phyloP scores from a whole-genome alignment of 2,888 invertebrate genomes.

The Prosopocoilus inquinatus region DNA sequence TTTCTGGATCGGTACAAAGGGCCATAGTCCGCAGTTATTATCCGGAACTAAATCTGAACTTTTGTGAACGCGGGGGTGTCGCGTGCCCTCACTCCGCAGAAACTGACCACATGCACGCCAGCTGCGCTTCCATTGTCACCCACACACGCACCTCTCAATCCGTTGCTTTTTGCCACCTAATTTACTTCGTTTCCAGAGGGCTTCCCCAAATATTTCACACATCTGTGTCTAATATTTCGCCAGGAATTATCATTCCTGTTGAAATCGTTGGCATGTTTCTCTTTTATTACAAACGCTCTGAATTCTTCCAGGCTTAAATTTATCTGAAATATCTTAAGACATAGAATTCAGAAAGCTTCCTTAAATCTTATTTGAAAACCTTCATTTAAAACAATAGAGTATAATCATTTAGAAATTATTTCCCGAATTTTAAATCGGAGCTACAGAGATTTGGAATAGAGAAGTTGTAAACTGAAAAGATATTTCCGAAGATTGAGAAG shows the following conservation, averaged over 20 bases:
- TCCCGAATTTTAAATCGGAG: no score
- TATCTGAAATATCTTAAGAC: no score
- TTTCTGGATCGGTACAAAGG: constrained; percentile 4
- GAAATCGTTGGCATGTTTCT: constrained; percentile 20
- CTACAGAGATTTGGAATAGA: no score
- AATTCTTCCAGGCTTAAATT: no score
- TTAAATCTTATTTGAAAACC: no score
- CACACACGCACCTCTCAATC: constrained; percentile 45
- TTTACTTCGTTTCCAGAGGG: constrained; percentile 43
- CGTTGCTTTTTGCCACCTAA: constrained; percentile 41
- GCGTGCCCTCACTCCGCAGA: constrained; percentile 30
- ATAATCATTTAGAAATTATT: no score
- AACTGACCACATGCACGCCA: constrained; percentile 43
- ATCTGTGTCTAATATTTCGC: constrained; percentile 33
- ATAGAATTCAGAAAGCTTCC: no score
- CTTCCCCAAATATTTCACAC: constrained; percentile 23
- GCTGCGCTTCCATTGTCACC: constrained; percentile 49
- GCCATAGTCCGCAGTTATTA: constrained; percentile 45
- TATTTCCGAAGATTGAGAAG: no score
- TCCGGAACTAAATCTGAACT: constrained; percentile 50
- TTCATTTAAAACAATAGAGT: no score
- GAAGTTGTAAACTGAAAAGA: no score
- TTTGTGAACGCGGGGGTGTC: constrained; percentile 41
- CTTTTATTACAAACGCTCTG: no score
- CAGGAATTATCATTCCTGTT: constrained; percentile 28